Base-by-base conservation (phyloP, 2,888 invertebrate genomes). In the Autographa pulchrina region DNA sequence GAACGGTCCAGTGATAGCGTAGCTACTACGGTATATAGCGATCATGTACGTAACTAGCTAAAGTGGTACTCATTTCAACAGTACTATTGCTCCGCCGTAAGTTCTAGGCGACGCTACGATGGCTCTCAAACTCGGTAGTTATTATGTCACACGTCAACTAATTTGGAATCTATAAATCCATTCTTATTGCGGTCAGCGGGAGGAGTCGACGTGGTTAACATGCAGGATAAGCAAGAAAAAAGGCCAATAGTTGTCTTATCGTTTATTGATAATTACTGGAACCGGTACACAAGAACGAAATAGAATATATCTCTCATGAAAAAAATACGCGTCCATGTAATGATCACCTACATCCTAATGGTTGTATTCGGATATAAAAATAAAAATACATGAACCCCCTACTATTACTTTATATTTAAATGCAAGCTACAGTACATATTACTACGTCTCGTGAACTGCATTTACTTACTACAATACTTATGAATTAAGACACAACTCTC, bases 201-300 rank as follows among this genome's bases (percentile, higher is more conserved):
- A 87, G 88, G 83, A 74, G 72, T 79, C 76, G 73, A 81, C 77
- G 83, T 90, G 91, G 90, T 92, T 86, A 88, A 80, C 94, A 94
- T 94, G 93, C 93, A 92, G 94, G 94, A 91, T 87, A 92, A 93
- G 93, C 93, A 94, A 94, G 93, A 94, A 94, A 94, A 94, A 95
- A 92, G 91, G 90, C 93, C 91, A 90, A 91, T 92, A 90, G 87
- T 92, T 92, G 90, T 94, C 90, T 92, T 91, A 94, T 89, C 90
- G 84, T 95, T 95, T 95, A 95, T 95, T 94, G 87, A 90, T 89
- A 90, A 78, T 92, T 93, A 93, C 90, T 92, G 89, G 88, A 92
- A 93, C 92, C 89, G 90, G 92, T 93, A 94, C 93, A 94, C 92
- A 94, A 87, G 90, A 91, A 92, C 89, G 84, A 86, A 86, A 80